Evolutionary conservation across 2,113 vertebrate genomes (phyloP).

Genomic region (Acinonyx jubatus): DNA sequence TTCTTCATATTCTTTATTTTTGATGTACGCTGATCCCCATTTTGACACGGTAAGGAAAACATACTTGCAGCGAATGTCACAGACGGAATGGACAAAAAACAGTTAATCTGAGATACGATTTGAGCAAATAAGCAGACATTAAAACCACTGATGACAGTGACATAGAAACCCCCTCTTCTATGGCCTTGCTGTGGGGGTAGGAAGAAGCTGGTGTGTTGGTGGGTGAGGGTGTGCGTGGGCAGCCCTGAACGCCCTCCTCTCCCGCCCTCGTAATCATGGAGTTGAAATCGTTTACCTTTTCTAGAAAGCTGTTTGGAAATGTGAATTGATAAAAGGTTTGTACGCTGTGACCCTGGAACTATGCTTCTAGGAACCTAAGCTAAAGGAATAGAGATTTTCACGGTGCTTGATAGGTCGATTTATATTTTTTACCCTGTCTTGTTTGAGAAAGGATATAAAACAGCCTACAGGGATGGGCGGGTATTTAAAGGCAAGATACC

Average conservation of each 20-base stretch:
- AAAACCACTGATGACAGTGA: accelerated
- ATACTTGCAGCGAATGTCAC: background rate
- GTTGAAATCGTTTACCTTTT: accelerated
- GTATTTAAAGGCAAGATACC: background rate
- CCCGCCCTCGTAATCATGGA: accelerated
- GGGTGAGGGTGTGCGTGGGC: accelerated
- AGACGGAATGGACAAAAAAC: background rate
- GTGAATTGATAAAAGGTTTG: background rate
- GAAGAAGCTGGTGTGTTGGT: background rate
- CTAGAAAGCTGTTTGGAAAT: background rate
- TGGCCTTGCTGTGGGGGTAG: accelerated
- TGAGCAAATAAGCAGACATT: background rate
- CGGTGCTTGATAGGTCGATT: background rate
- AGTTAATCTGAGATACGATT: background rate
- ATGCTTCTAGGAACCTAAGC: background rate
- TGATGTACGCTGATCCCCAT: too few relatives aligned
- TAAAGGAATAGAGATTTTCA: background rate
- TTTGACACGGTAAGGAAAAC: background rate
- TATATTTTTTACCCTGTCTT: background rate
- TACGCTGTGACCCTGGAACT: background rate
- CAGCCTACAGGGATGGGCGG: background rate
- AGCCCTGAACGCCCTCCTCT: accelerated
- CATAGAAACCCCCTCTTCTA: accelerated
- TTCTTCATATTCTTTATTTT: background rate
- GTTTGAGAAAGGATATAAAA: background rate